Conservation (phyloP, 2,888 invertebrate species). For the Drosophila nigritarsus region DNA sequence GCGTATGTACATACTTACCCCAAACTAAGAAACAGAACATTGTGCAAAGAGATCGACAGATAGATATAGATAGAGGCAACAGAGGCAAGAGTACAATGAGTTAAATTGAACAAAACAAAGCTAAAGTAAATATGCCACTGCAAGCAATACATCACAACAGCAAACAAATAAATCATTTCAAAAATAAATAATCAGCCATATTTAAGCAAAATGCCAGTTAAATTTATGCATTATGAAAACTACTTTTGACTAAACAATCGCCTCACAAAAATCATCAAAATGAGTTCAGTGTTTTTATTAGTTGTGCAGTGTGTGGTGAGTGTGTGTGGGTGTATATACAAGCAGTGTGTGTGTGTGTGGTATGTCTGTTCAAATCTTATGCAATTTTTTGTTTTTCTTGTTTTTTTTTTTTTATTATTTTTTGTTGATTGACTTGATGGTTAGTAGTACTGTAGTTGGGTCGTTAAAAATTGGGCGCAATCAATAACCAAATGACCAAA, state of each 20-base stretch:
- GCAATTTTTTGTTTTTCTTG: conserved; percentile 75
- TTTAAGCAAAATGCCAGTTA: conserved; percentile 39
- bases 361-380: conserved; percentile 30
- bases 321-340: conserved; percentile 14
- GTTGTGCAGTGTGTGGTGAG: conserved; percentile 10
- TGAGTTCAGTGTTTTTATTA: conserved; percentile 46
- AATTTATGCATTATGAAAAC: conserved; percentile 36
- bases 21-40: conserved; percentile 39
- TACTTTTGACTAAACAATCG: conserved; percentile 69
- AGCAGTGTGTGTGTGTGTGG: conserved; percentile 13
- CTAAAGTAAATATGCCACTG: conserved; percentile 18
- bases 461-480: conserved; percentile 12
- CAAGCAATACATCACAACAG: conserved; percentile 30
- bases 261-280: conserved; percentile 85
- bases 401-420: conserved; percentile 59
- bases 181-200: conserved; percentile 33
- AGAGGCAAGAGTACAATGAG: conserved; percentile 4
- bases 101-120: conserved; percentile 7
- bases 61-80: conserved; percentile 7
- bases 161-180: conserved; percentile 17
- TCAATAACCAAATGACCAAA: conserved; percentile 35
- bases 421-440: conserved; percentile 43
- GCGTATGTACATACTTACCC: conserved; percentile 69
- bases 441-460: conserved; percentile 18
- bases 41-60: conserved; percentile 29